Conservation (phyloP, 1,140 invertebrate genomes). For the Macrostomum lignano region DNA sequence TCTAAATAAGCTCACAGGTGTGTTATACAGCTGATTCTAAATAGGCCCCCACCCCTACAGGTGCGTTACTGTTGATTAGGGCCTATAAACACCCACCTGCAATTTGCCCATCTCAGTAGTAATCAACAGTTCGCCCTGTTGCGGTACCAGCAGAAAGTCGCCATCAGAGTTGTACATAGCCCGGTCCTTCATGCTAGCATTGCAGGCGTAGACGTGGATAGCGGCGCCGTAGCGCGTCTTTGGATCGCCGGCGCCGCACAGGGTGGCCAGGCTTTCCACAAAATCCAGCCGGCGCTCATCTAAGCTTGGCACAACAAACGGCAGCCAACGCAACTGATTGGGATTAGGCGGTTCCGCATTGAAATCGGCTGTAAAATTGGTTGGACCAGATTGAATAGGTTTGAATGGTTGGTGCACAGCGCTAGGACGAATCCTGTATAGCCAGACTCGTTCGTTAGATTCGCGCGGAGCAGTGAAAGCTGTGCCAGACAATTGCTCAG, state of each 20-base stretch:
- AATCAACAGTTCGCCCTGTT: too few species aligned
- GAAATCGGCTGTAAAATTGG: conserved; percentile 43
- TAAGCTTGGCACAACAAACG: conserved; percentile 8
- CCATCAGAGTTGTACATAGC: conserved; percentile 64
- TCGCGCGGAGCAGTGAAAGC: conserved; percentile 70
- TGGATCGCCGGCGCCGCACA: conserved; percentile 73
- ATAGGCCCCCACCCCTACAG: too few species aligned
- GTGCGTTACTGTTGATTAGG: too few species aligned
- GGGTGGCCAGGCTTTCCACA: conserved; percentile 43
- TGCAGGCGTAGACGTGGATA: conserved; percentile 64
- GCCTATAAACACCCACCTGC: too few species aligned
- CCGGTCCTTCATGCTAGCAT: conserved; percentile 50
- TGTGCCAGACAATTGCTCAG: conserved; percentile 75
- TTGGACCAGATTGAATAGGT: conserved; percentile 10
- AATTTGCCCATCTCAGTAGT: too few species aligned
- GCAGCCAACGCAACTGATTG: conserved; percentile 42
- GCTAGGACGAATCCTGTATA: conserved; percentile 72
- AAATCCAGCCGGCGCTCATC: conserved; percentile 7
- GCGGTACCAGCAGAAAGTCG: conserved; percentile 52
- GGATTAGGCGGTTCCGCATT: conserved; percentile 46
- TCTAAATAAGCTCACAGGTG: too few species aligned
- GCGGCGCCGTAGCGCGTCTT: conserved; percentile 47
- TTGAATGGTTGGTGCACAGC: conserved; percentile 48
- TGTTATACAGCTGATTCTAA: too few species aligned
- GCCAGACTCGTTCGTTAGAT: conserved; percentile 57